Percentiles rank a stretch among this genome's conserved stretches.
These are phyloP conservation scores for Serripes groenlandicus DNA, from an alignment of 2,888 invertebrate genomes.

Conservation along the genomic window DNA sequence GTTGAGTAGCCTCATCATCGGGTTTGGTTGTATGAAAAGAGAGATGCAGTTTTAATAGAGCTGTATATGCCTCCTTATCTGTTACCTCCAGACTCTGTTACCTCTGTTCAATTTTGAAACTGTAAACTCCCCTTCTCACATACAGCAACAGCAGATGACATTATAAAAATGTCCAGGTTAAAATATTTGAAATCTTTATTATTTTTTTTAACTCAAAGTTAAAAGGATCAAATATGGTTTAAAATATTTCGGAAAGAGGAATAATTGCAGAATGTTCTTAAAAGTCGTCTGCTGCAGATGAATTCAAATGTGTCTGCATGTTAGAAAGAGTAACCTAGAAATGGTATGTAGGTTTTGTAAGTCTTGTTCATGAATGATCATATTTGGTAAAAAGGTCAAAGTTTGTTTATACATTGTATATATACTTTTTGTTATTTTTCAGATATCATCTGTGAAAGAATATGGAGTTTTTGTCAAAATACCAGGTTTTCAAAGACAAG, in stretches of 20 bases:
- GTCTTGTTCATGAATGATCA: too few relatives aligned
- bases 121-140: background rate
- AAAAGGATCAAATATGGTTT: background rate
- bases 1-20: background rate
- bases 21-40: background rate
- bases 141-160: background rate
- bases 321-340: too few relatives aligned
- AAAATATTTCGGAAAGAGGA: background rate
- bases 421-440: constrained; percentile 36
- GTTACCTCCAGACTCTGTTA: background rate
- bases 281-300: too few relatives aligned
- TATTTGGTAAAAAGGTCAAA: too few relatives aligned
- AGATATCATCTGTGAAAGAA: constrained; percentile 82
- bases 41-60: background rate
- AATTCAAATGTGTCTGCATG: too few relatives aligned
- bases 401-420: too few relatives aligned
- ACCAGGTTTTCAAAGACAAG: constrained; percentile 81
- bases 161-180: background rate
- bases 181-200: background rate
- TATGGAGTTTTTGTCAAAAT: constrained; percentile 84
- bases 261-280: too few relatives aligned
- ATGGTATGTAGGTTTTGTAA: too few relatives aligned
- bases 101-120: background rate
- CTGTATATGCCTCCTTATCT: background rate
- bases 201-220: background rate